Evolutionary conservation across 2,113 vertebrate species (phyloP).

Genomic region (Oncorhynchus kisutch): DNA sequence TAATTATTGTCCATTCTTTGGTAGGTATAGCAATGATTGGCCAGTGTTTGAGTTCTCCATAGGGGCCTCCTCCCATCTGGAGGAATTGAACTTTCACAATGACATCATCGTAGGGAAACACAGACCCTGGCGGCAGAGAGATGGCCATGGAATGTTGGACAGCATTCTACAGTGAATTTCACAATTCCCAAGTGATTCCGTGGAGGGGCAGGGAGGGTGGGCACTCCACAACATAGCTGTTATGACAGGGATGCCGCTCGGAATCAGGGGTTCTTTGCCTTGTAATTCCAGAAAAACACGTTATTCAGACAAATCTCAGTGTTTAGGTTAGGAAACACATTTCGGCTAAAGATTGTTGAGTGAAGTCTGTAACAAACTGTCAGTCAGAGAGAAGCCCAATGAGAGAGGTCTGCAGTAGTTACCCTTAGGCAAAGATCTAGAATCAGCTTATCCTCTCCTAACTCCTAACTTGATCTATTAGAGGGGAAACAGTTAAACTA

Average conservation of each 20-base stretch:
- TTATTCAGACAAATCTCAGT: constrained; percentile 16
- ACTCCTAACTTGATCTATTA: neutral
- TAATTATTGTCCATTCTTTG: too few relatives aligned
- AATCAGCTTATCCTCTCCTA: neutral
- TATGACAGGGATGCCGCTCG: constrained; percentile 13
- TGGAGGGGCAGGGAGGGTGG: constrained; percentile 16
- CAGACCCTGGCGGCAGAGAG: neutral
- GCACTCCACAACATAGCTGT: constrained; percentile 26
- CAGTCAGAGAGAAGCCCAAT: too few relatives aligned
- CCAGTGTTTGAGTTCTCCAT: too few relatives aligned
- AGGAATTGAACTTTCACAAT: constrained; percentile 33
- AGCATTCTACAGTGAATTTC: constrained; percentile 54
- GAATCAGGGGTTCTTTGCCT: neutral
- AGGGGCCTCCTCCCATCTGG: too few relatives aligned
- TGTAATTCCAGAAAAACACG: neutral
- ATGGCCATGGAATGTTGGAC: constrained; percentile 25
- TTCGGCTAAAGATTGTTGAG: too few relatives aligned
- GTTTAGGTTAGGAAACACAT: neutral
- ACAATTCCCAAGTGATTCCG: constrained; percentile 43
- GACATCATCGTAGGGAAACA: constrained; percentile 59
- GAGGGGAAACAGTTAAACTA: too few relatives aligned
- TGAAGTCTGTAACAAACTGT: too few relatives aligned
- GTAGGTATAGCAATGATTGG: too few relatives aligned
- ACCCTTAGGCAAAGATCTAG: too few relatives aligned
- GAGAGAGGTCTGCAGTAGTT: too few relatives aligned